Percentiles rank a stretch among this genome's conserved stretches.
Evolutionary conservation across 2,113 vertebrate species (phyloP).

Genomic region (Thryonomys swinderianus): DNA sequence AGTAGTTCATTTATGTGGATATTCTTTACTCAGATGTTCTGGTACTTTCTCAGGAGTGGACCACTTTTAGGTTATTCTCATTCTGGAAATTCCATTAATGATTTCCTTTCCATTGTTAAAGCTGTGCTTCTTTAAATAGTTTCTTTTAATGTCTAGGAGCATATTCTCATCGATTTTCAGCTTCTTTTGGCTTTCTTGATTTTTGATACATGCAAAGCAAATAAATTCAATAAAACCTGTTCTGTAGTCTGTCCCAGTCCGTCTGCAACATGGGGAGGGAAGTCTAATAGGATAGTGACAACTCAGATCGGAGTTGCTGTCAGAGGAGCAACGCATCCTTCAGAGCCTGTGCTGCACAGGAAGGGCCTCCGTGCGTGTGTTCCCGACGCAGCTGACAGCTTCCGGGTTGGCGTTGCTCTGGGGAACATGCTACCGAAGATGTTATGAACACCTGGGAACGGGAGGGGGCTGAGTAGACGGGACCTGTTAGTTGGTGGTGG

Average conservation of each 20-base stretch:
- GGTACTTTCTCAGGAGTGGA: slow-evolving; percentile 25
- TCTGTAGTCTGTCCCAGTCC: not conserved
- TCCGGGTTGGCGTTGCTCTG: not conserved
- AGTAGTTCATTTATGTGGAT: slow-evolving; percentile 37
- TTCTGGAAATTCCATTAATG: not conserved
- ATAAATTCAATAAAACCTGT: slow-evolving; percentile 67
- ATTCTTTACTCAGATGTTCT: not conserved
- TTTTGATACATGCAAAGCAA: not conserved
- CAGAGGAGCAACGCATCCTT: not conserved
- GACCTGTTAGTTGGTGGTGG: not conserved
- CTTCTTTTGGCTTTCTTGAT: not conserved
- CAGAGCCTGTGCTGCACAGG: not conserved
- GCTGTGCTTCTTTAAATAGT: not conserved
- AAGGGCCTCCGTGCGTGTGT: not conserved
- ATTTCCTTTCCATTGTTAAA: not conserved
- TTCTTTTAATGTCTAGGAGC: not conserved
- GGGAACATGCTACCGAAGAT: not conserved
- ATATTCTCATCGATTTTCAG: not conserved
- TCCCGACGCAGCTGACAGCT: not conserved
- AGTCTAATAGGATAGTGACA: not conserved
- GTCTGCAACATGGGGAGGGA: not conserved
- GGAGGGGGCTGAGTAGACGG: not conserved
- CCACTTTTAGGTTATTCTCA: slow-evolving; percentile 3
- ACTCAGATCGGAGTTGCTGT: not conserved
- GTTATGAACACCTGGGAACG: not conserved